Evolutionary conservation across 2,797 vertebrate genomes (phyloP).

Genomic region (Enteromius thamalakanensis): DNA sequence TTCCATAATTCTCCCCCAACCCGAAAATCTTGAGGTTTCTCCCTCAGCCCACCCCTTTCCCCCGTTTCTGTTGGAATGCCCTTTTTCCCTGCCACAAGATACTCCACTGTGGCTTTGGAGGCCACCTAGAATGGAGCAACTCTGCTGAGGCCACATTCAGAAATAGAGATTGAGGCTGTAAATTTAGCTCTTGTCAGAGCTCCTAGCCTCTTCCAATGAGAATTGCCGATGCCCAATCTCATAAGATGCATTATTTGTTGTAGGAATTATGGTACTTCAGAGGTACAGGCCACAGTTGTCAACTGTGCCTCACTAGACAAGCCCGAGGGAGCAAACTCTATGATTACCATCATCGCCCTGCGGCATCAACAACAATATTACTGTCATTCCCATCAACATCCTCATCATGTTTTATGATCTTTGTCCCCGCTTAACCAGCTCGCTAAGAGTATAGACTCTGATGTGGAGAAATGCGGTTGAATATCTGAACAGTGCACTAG

Average conservation of each 20-base stretch:
- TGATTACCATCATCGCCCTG: conserved; percentile 41
- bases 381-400: conserved; percentile 40
- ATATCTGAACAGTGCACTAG: conserved; percentile 54
- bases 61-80: conserved; percentile 55
- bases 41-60: conserved; percentile 47
- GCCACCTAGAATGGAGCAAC: conserved; percentile 48
- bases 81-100: conserved; percentile 56
- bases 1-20: conserved; percentile 53
- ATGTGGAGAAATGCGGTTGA: conserved; percentile 58
- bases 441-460: conserved; percentile 53
- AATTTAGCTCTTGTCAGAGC: conserved; percentile 52
- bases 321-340: conserved; percentile 2
- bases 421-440: conserved; percentile 50
- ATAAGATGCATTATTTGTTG: conserved; percentile 19
- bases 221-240: background rate
- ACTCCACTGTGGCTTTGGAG: conserved; percentile 58
- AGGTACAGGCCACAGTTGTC: conserved; percentile 31
- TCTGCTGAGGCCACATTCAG: conserved; percentile 46
- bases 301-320: conserved; percentile 17
- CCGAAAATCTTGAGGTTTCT: conserved; percentile 51
- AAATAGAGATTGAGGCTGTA: conserved; percentile 56
- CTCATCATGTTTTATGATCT: conserved; percentile 39
- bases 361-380: conserved; percentile 46
- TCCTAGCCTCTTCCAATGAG: conserved; percentile 37
- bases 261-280: conserved; percentile 27